Evolutionary conservation across 2,797 vertebrate species (phyloP).

Genomic region (Cryptoprocta ferox): DNA sequence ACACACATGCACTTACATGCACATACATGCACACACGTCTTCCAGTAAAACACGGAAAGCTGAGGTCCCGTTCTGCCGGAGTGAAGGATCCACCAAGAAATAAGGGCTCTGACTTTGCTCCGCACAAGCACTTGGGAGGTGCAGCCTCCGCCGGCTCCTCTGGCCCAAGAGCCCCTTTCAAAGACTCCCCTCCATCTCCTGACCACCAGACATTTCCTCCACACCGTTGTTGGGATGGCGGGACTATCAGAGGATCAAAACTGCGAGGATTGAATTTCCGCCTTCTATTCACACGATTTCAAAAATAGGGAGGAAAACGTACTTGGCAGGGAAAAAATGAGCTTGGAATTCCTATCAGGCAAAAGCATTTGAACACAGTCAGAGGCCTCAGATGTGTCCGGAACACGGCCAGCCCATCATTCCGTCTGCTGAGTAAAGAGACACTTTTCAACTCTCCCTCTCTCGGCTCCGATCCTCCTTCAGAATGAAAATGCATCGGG

Average conservation of each 20-base stretch:
- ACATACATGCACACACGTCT: too few species aligned
- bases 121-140: background rate
- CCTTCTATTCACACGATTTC: background rate
- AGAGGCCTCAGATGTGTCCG: background rate
- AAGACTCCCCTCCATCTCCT: too few species aligned
- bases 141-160: accelerated
- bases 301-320: background rate
- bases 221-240: accelerated
- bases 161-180: background rate
- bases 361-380: background rate
- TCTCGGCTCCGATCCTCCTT: accelerated
- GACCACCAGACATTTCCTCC: accelerated
- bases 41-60: background rate
- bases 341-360: background rate
- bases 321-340: background rate
- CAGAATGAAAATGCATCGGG: background rate
- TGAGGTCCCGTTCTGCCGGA: accelerated
- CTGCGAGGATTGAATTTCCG: background rate
- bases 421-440: accelerated
- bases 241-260: background rate
- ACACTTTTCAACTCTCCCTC: too few species aligned
- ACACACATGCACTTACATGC: background rate
- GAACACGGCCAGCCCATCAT: background rate
- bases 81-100: background rate
- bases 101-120: accelerated